Evolutionary conservation across 1,140 invertebrate species (phyloP), one percentile per base, ranked within the genome.

Genomic region (Listronotus oregonensis): DNA sequence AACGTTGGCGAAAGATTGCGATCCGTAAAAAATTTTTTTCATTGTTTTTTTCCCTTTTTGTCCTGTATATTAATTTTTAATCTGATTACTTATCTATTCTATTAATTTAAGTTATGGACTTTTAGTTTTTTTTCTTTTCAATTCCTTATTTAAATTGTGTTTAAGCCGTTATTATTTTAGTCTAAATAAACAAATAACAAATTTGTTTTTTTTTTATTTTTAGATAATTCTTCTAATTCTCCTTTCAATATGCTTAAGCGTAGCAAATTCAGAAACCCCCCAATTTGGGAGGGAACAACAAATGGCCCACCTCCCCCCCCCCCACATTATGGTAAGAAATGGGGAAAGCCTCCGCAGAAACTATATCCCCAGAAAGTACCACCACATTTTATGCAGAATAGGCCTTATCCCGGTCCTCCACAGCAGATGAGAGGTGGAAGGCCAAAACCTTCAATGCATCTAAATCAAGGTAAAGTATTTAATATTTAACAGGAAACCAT

Each of bases 301-400:
- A 32, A 40, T 14, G 67, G 66, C 32, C 66, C 66, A 37, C 56
- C 47, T 8, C 66, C 71, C 34, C 51, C 66, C 1, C 63, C 47
- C 0, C 56, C 66, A 43, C 67, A 69, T 14, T 71, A 64, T 54
- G 32, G 56, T 3, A 74, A 74, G 37, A 74, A 72, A 68, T 72
- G 71, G 70, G 60, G 68, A 18, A 65, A 70, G 14, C 64, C 60
- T 6, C 66, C 66, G 11, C 51, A 58, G 37, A 61, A 49, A 39
- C 10, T 40, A 6, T 5, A 27, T 4, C 62, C 66, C 15, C 50
- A 57, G 37, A 60, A 47, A 34, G 10, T 42, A 6, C 46, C 34
- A 18, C 46, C 46, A 11, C 47, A 50, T 6, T 61, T 39, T 15
- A 37, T 27, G 31, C 58, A 61, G 27, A 40, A 21, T n/a, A 49